Evolutionary conservation across 2,888 invertebrate species (phyloP).

Genomic region (Mythimna vitellina): DNA sequence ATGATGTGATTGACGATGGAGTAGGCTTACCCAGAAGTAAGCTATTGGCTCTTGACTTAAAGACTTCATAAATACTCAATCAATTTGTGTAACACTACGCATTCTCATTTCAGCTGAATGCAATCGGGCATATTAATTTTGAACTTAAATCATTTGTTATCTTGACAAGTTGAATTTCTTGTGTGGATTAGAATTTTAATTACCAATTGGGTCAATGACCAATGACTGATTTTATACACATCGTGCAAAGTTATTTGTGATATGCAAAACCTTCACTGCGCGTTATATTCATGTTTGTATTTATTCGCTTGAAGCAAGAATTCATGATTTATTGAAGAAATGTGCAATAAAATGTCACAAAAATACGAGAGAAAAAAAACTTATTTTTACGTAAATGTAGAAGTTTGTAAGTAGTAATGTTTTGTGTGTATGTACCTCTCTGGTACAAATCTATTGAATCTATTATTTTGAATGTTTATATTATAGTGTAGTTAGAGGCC

Average conservation of each 20-base stretch:
- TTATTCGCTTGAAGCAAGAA: neutral
- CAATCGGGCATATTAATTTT: neutral
- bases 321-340: slow-evolving; percentile 30
- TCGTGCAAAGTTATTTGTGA: neutral
- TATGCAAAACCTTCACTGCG: neutral
- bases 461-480: slow-evolving; percentile 47
- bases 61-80: neutral
- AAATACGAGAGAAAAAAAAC: slow-evolving; percentile 1
- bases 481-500: slow-evolving; percentile 55
- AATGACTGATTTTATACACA: neutral
- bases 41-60: too few species aligned
- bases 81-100: neutral
- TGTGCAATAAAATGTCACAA: slow-evolving; percentile 13
- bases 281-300: slow-evolving; percentile 1
- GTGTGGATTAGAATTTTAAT: neutral
- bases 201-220: neutral
- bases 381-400: slow-evolving; percentile 29
- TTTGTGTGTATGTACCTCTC: slow-evolving; percentile 20
- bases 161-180: neutral
- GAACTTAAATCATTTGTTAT: neutral
- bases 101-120: neutral
- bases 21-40: too few species aligned
- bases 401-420: slow-evolving; percentile 19
- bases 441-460: slow-evolving; percentile 39
- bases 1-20: too few species aligned